These are phyloP conservation scores for Daphoenositta chrysoptera DNA, from an alignment of 2,113 vertebrate genomes.

Conservation along the genomic window DNA sequence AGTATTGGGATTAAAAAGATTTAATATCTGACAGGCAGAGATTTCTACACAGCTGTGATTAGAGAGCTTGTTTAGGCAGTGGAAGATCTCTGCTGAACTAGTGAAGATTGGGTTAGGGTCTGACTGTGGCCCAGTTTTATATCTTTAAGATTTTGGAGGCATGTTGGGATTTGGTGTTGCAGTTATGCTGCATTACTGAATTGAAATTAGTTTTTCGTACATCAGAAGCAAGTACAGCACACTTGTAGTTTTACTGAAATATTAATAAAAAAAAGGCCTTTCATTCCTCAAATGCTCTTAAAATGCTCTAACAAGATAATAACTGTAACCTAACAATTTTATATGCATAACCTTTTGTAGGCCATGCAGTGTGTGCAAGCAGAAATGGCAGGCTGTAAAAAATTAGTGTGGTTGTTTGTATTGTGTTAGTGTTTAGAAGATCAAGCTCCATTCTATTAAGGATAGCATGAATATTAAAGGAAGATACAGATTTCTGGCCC, in stretches of 20 bases:
- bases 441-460: not conserved
- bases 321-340: constrained; percentile 41
- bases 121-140: not conserved
- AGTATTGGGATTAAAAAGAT: not conserved
- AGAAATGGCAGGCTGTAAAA: constrained; percentile 33
- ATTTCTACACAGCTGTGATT: not conserved
- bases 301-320: constrained; percentile 29
- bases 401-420: not conserved
- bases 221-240: not conserved
- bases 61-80: not conserved
- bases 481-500: not conserved
- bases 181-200: not conserved
- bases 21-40: not conserved
- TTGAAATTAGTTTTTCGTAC: constrained; percentile 14
- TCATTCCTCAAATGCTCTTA: constrained; percentile 26
- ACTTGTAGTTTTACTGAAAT: constrained; percentile 3
- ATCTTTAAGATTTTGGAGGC: not conserved
- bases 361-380: not conserved
- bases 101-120: not conserved
- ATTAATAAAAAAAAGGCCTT: not conserved
- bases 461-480: not conserved
- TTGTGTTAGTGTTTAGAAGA: not conserved
- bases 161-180: not conserved
- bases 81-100: not conserved
- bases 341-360: constrained; percentile 50